Evolutionary conservation across 1,140 invertebrate genomes (phyloP).

Genomic region (Drosophila rufa): DNA sequence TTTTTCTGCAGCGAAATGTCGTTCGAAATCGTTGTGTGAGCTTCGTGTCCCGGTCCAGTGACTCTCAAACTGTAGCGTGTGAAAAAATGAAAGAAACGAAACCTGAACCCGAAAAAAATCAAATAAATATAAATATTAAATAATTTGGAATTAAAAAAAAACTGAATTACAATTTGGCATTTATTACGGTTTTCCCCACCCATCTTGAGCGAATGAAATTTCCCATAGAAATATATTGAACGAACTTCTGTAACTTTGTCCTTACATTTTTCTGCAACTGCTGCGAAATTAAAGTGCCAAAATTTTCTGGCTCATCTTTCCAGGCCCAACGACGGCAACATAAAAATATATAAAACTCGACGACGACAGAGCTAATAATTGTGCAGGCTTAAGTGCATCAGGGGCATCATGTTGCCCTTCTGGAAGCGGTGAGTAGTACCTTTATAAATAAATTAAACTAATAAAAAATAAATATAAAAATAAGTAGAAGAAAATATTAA

Average conservation of each 20-base stretch:
- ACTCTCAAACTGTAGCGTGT: conserved; percentile 56
- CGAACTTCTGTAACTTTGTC: not conserved
- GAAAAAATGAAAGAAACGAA: conserved; percentile 3
- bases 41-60: conserved; percentile 22
- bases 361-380: conserved; percentile 65
- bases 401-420: conserved; percentile 83
- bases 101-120: not conserved
- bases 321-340: conserved; percentile 75
- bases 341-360: conserved; percentile 60
- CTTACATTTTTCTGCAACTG: conserved; percentile 20
- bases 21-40: conserved; percentile 6
- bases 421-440: conserved; percentile 80
- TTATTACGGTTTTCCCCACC: conserved; percentile 17
- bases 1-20: conserved; percentile 5
- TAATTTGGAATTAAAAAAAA: not conserved
- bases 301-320: conserved; percentile 65
- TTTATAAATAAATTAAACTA: not conserved
- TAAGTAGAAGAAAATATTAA: not conserved
- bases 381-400: conserved; percentile 62
- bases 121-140: not conserved
- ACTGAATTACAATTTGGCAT: not conserved
- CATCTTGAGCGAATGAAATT: conserved; percentile 1
- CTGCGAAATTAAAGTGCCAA: conserved; percentile 59
- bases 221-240: conserved; percentile 1
- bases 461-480: not conserved